Evolutionary conservation across 2,888 invertebrate genomes (phyloP).

Genomic region (Cetonia aurata): DNA sequence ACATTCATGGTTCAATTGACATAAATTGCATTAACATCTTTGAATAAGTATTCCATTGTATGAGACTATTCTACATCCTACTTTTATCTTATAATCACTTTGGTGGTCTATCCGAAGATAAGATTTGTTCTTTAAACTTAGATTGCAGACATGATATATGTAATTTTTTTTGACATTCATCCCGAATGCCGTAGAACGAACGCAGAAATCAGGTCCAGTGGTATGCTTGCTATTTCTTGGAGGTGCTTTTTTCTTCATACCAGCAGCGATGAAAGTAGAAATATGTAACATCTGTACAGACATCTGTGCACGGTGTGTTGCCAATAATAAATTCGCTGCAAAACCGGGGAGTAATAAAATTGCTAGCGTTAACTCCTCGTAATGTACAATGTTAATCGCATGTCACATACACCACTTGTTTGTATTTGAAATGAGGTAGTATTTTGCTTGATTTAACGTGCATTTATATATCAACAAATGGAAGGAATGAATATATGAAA

Average conservation of each 20-base stretch:
- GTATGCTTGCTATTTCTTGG: slow-evolving; percentile 32
- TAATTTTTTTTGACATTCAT: background rate
- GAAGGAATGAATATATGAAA: too few relatives aligned
- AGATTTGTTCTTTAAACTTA: too few relatives aligned
- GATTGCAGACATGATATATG: too few relatives aligned
- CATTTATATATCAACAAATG: background rate
- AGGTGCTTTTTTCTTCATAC: slow-evolving; percentile 11
- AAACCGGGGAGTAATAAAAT: slow-evolving; percentile 1
- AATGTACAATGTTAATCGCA: slow-evolving; percentile 20
- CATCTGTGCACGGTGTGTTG: background rate
- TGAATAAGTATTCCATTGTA: too few relatives aligned
- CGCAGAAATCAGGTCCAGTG: slow-evolving; percentile 35
- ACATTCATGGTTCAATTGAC: too few relatives aligned
- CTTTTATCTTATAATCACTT: too few relatives aligned
- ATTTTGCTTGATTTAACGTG: background rate
- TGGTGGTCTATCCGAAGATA: too few relatives aligned
- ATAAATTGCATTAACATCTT: too few relatives aligned
- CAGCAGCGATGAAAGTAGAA: background rate
- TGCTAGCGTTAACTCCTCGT: background rate
- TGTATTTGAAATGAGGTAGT: background rate
- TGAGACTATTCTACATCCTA: too few relatives aligned
- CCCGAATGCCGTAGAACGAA: slow-evolving; percentile 20
- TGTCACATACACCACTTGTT: slow-evolving; percentile 22
- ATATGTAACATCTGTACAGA: slow-evolving; percentile 16
- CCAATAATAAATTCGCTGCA: slow-evolving; percentile 32